A percentile compares a stretch with the other conserved stretches of the same genome.
These are phyloP conservation scores for Dolomedes plantarius DNA, from an alignment of 2,888 invertebrate species.

Conservation along the genomic window DNA sequence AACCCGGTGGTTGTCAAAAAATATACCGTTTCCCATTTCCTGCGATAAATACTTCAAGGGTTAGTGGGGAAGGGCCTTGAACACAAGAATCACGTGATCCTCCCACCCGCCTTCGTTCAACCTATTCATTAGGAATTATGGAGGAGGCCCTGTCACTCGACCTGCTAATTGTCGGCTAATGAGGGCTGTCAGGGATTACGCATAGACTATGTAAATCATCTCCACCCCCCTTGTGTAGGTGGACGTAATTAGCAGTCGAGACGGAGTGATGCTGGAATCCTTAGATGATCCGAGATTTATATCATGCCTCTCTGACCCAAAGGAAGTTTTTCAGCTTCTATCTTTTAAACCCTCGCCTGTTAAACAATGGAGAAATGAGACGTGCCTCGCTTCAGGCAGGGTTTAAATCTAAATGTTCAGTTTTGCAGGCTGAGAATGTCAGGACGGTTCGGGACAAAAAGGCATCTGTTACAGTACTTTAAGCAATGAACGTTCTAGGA, in stretches of 20 bases:
- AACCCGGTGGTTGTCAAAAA: too few relatives aligned
- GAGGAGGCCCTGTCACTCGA: constrained; percentile 29
- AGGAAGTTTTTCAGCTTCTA: neutral
- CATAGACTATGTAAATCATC: constrained; percentile 36
- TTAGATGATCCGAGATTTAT: neutral
- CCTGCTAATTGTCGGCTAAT: constrained; percentile 45
- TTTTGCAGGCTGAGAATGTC: too few relatives aligned
- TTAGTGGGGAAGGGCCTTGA: constrained; percentile 20
- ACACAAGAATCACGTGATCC: constrained; percentile 45
- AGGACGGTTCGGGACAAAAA: too few relatives aligned
- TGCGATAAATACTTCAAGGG: constrained; percentile 54
- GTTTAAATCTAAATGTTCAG: too few relatives aligned
- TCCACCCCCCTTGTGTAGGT: neutral
- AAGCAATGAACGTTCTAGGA: too few relatives aligned
- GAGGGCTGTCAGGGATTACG: constrained; percentile 24
- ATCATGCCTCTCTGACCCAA: neutral
- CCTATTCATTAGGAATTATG: constrained; percentile 55
- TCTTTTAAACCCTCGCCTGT: too few relatives aligned
- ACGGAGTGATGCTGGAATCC: too few relatives aligned
- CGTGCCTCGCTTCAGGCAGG: too few relatives aligned
- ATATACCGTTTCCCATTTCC: too few relatives aligned
- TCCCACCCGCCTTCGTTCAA: constrained; percentile 33
- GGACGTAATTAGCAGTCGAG: neutral
- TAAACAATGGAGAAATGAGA: too few relatives aligned
- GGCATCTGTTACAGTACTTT: too few relatives aligned